Conservation (phyloP, 2,113 vertebrate genomes). For the Sitta europaea region DNA sequence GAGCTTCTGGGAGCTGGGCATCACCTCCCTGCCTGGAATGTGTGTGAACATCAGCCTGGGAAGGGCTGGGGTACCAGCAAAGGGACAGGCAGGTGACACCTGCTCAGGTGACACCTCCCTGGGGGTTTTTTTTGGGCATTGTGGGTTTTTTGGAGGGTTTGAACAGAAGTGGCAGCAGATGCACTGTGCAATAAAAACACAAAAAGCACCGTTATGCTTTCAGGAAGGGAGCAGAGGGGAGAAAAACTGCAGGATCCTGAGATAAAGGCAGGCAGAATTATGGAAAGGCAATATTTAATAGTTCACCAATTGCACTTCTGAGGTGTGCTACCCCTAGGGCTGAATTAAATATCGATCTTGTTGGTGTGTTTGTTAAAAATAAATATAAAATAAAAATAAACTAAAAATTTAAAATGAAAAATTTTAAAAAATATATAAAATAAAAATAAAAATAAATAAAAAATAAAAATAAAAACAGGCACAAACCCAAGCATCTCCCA, state of each 20-base stretch:
- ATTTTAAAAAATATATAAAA: background rate
- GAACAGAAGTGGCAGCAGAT: constrained; percentile 46
- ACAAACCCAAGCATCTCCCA: background rate
- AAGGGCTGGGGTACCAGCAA: background rate
- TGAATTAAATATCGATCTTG: background rate
- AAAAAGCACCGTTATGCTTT: background rate
- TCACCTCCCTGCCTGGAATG: background rate
- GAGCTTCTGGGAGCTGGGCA: background rate
- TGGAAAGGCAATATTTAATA: background rate
- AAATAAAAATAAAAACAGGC: background rate
- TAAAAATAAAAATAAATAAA: background rate
- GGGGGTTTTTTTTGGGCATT: background rate
- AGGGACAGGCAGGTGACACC: background rate
- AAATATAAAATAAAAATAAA: no score
- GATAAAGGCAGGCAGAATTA: background rate
- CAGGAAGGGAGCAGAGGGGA: background rate
- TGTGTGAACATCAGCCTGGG: background rate
- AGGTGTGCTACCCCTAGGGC: background rate
- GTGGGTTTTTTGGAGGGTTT: background rate
- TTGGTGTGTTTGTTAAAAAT: background rate
- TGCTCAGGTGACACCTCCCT: background rate
- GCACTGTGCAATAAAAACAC: background rate
- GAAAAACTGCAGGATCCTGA: background rate
- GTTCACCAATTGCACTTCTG: background rate
- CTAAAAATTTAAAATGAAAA: no score